Conservation (phyloP, 2,113 vertebrate species). For the Emydocephalus ijimae region DNA sequence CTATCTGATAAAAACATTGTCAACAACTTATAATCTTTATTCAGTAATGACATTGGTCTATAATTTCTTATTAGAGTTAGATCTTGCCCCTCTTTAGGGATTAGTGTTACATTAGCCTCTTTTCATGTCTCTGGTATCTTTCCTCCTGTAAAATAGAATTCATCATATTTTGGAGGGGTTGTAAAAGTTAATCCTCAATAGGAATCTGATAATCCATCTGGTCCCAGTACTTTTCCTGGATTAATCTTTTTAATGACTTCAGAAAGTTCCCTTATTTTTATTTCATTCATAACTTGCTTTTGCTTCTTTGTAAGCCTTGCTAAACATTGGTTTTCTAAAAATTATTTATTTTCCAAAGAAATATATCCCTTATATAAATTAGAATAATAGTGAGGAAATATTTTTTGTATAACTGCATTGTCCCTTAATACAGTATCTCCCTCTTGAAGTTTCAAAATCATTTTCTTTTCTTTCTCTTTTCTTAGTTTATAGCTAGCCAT, state of each 20-base stretch:
- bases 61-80: not conserved
- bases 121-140: not conserved
- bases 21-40: not conserved
- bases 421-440: no score
- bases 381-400: no score
- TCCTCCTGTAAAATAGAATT: not conserved
- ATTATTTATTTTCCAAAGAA: not conserved
- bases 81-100: not conserved
- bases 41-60: not conserved
- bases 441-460: no score
- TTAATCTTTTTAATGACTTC: not conserved
- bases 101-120: not conserved
- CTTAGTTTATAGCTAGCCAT: no score
- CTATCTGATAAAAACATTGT: not conserved
- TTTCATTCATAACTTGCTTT: not conserved
- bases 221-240: not conserved
- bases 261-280: not conserved
- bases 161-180: not conserved
- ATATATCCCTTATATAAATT: not conserved
- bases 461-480: no score
- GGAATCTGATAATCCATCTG: not conserved
- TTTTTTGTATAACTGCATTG: no score
- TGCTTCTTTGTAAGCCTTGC: not conserved
- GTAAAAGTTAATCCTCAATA: not conserved
- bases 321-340: not conserved